phyloP scores from a whole-genome alignment of 2,888 invertebrate genomes.

The Drosophila tripunctata region DNA sequence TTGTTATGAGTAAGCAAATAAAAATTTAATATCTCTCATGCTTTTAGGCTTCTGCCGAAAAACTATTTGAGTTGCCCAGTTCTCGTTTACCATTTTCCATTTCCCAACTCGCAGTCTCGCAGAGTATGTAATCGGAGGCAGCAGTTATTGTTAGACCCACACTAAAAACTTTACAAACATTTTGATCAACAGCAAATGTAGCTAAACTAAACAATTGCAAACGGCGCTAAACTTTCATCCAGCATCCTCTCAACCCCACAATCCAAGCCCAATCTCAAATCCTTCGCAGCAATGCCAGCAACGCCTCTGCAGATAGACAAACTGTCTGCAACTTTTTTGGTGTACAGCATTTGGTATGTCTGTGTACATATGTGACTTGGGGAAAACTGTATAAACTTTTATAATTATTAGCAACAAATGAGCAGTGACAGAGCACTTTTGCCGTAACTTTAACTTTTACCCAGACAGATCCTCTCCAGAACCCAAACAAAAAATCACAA shows the following conservation, averaged over 20 bases:
- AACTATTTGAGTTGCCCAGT: conserved; percentile 57
- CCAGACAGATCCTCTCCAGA: conserved; percentile 34
- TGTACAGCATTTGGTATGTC: conserved; percentile 16
- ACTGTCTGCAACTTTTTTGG: conserved; percentile 45
- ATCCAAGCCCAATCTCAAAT: neutral
- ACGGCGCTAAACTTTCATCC: conserved; percentile 52
- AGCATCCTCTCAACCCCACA: neutral
- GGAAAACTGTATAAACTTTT: conserved; percentile 71
- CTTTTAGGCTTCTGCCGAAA: conserved; percentile 58
- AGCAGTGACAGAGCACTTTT: conserved; percentile 76
- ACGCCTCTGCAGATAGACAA: conserved; percentile 26
- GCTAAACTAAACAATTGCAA: conserved; percentile 63
- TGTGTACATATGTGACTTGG: conserved; percentile 52
- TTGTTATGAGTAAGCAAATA: conserved; percentile 70
- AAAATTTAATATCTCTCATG: conserved; percentile 67
- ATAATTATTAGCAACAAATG: conserved; percentile 80
- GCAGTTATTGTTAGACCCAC: conserved; percentile 39
- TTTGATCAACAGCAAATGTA: conserved; percentile 60
- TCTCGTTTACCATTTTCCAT: neutral
- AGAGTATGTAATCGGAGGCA: conserved; percentile 43
- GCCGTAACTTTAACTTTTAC: conserved; percentile 59
- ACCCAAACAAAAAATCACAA: conserved; percentile 50
- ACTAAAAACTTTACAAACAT: conserved; percentile 52
- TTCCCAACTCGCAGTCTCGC: neutral
- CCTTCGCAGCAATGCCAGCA: neutral